Percentiles rank a stretch among this genome's conserved stretches.
Evolutionary conservation across 1,140 invertebrate genomes (phyloP).

Genomic region (Leptopilina clavipes): DNA sequence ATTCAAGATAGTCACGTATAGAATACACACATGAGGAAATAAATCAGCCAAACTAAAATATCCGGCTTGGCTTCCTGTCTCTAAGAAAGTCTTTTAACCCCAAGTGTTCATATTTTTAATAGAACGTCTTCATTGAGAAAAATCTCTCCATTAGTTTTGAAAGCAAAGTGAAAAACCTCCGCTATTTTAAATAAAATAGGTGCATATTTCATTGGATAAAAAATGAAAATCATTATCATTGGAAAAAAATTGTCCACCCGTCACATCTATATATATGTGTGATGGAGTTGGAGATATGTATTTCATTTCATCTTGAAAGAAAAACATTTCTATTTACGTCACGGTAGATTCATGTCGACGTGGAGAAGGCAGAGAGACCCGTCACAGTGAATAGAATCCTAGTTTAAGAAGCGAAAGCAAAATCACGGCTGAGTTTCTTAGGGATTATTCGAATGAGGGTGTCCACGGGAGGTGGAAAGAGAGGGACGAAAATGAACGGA

Average conservation of each 20-base stretch:
- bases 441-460: conserved; percentile 51
- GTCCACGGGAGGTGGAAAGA: neutral
- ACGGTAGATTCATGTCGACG: neutral
- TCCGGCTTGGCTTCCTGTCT: conserved; percentile 34
- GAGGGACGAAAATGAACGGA: neutral
- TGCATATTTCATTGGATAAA: too few species aligned
- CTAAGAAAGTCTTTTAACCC: too few species aligned
- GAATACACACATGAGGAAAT: conserved; percentile 33
- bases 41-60: conserved; percentile 57
- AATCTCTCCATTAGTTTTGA: too few species aligned
- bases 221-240: too few species aligned
- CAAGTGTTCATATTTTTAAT: conserved; percentile 38
- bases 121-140: too few species aligned
- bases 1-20: conserved; percentile 33
- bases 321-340: conserved; percentile 30
- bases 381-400: conserved; percentile 5
- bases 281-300: too few species aligned
- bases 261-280: too few species aligned
- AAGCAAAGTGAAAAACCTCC: too few species aligned
- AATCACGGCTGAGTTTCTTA: conserved; percentile 47
- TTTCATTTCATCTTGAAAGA: neutral
- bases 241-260: too few species aligned
- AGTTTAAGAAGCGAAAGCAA: conserved; percentile 19
- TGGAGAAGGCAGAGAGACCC: neutral
- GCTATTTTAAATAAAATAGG: too few species aligned